Base-by-base conservation (phyloP, 2,888 invertebrate species). In the Seira musarum region DNA sequence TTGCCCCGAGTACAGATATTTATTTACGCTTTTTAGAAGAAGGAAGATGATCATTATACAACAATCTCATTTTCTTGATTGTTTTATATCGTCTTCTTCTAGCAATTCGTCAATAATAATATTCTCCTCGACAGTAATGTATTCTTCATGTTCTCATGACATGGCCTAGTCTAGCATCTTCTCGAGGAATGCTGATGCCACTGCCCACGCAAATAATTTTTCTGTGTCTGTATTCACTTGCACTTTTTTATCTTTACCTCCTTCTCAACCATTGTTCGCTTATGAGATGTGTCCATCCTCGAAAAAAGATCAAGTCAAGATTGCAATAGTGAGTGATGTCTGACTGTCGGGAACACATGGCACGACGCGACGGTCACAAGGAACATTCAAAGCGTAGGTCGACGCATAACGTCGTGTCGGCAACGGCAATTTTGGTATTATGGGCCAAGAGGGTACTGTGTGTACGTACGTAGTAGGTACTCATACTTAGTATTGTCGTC, bases 381-480 rank as follows among this genome's bases (percentile, higher is more conserved):
- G 30, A 30, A 30, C 8, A 30, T 30, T 30, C 3, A 8, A 30
- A 2, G 30, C 30, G 30, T 30, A 30, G 30, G 30, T 5, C 30
- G 30, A 30, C 8, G 30, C 30, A 30, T 8, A 30, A 30, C 30
- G 30, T 30, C 30, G n/a, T n/a, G n/a, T n/a, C n/a, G n/a, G 40
- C 40, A 8, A 40, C 13, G 49, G 15, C 15, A 30, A 30, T n/a
- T 49, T 15, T 49, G 8, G 49, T n/a, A n/a, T n/a, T n/a, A n/a
- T 70, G 60, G 70, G 70, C 70, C 60, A 70, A 70, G 60, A 70
- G 70, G 70, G 60, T 70, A 68, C 68, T 53, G 13, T 19, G 13
- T n/a, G 49, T 49, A 30, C 49, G 6, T 49, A 13, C 17, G 40
- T 5, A 8, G 13, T 40, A 40, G 5, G 40, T 40, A 40, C 5